Evolutionary conservation across 1,140 invertebrate species (phyloP), one percentile per base, ranked within the genome.

Genomic region (Dolichoris vasculosae): DNA sequence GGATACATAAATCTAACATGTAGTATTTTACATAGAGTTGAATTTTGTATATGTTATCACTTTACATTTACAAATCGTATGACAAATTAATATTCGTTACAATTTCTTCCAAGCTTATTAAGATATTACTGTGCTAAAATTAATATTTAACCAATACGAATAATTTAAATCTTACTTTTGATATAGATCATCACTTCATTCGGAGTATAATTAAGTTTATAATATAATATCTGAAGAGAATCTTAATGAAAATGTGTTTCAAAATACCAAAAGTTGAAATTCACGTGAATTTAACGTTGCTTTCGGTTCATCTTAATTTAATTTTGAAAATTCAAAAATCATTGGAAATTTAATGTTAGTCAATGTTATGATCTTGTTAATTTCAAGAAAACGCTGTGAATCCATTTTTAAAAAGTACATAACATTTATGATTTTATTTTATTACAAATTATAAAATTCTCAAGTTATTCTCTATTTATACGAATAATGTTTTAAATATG

Each of bases 251-350:
- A 46, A 11, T 26, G 20, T 15, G 26, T 76, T 76, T 76, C 48
- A 76, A 76, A 46, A 76, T 76, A 48, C 26, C 8, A 76, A 55
- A 51, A 4, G 46, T 77, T 17, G 48, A 59, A 35, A 15, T 35
- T n/a, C 75, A 13, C 20, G 32, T 77, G 46, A 59, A 77, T 35
- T 32, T 6, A 43, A 55, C 64, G 77, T 79, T 64, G 79, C 23
- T n/a, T 38, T 79, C 77, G 35, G 35, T 30, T 32, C 73, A 23
- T 82, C 20, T 35, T 55, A 40, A 8, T 75, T n/a, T 88, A 88
- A 91, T 89, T 92, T 90, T 87, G 87, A 87, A 87, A 86, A 89
- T 90, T 91, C 89, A 87, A 90, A 90, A 90, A 90, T 91, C 91
- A 92, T 92, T 89, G 89, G 88, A 89, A 91, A 89, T 90, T 84